Evolutionary conservation across 1,140 invertebrate genomes (phyloP).

Genomic region (Argopecten irradians): DNA sequence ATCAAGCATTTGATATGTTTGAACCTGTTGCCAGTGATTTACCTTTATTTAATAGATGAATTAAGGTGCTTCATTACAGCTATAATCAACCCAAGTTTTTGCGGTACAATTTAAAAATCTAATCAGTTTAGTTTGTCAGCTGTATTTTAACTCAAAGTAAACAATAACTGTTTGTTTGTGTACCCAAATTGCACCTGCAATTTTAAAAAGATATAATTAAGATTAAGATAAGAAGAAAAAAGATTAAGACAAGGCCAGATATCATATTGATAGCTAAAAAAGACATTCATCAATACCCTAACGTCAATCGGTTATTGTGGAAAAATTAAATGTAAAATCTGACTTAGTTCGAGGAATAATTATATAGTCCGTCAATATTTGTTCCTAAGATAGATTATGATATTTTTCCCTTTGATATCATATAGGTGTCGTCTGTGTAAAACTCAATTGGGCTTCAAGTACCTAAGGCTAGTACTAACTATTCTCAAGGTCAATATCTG

Average conservation of each 20-base stretch:
- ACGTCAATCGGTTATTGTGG: background rate
- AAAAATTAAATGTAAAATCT: background rate
- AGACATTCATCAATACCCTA: background rate
- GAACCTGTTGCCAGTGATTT: background rate
- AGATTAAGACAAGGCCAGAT: background rate
- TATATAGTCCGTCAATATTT: background rate
- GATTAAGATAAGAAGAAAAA: background rate
- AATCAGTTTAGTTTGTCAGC: background rate
- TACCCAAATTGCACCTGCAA: background rate
- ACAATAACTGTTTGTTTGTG: slow-evolving; percentile 14
- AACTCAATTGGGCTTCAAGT: background rate
- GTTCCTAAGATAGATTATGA: background rate
- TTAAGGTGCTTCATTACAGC: background rate
- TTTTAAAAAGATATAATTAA: slow-evolving; percentile 20
- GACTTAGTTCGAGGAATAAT: background rate
- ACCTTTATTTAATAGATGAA: background rate
- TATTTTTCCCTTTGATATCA: slow-evolving; percentile 16
- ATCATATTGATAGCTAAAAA: background rate
- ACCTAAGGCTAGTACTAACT: background rate
- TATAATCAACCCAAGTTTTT: background rate
- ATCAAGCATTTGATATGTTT: background rate
- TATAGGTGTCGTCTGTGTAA: background rate
- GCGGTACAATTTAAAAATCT: background rate
- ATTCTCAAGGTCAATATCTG: background rate
- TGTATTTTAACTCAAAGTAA: background rate